phyloP scores from a whole-genome alignment of 2,888 invertebrate genomes.

The Tetropium fuscum region DNA sequence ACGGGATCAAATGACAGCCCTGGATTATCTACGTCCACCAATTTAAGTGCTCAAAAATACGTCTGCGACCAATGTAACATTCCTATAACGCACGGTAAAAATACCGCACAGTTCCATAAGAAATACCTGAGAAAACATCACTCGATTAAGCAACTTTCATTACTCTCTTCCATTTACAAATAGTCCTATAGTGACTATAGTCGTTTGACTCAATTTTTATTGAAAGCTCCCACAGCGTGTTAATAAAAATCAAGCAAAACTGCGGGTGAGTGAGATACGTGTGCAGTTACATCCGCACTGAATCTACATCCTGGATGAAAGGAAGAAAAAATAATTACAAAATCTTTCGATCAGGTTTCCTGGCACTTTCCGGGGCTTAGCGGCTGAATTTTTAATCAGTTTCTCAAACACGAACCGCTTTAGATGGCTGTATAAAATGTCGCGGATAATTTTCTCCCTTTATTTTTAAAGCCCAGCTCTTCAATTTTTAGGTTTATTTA shows the following conservation, averaged over 20 bases:
- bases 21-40: too few species aligned
- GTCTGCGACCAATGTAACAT: too few species aligned
- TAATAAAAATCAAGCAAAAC: constrained; percentile 16
- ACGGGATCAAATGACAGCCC: too few species aligned
- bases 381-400: constrained; percentile 66
- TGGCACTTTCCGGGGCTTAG: constrained; percentile 64
- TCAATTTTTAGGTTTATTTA: constrained; percentile 60
- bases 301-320: constrained; percentile 47
- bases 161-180: too few species aligned
- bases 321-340: constrained; percentile 63
- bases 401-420: constrained; percentile 63
- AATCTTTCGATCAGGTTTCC: constrained; percentile 63
- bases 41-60: too few species aligned
- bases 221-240: constrained; percentile 7
- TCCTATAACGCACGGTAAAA: too few species aligned
- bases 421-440: constrained; percentile 46
- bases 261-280: constrained; percentile 26
- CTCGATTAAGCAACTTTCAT: too few species aligned
- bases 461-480: constrained; percentile 58
- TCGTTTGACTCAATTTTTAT: too few species aligned
- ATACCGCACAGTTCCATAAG: too few species aligned
- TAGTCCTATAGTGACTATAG: too few species aligned
- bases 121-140: too few species aligned
- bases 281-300: constrained; percentile 36
- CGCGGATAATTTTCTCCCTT: constrained; percentile 54